Conservation (phyloP, 2,888 invertebrate species). For the Drosophila putrida region DNA sequence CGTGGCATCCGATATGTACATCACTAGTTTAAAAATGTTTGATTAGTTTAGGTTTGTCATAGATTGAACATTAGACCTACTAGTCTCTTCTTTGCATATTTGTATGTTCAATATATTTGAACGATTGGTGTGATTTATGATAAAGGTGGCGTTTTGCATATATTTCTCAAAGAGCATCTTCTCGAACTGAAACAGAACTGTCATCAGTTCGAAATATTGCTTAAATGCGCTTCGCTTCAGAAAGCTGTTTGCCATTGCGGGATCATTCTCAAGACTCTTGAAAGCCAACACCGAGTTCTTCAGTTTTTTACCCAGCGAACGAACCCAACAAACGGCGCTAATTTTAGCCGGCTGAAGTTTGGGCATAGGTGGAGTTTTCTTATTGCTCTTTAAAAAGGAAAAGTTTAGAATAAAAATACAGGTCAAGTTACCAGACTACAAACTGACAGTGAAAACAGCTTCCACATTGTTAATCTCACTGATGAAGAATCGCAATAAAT, state of each 20-base stretch:
- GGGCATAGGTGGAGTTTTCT: slow-evolving; percentile 86
- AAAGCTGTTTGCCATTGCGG: slow-evolving; percentile 88
- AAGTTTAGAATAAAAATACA: neutral
- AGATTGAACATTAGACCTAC: slow-evolving; percentile 54
- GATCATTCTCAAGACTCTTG: slow-evolving; percentile 87
- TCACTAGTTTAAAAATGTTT: slow-evolving; percentile 54
- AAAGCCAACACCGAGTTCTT: slow-evolving; percentile 93
- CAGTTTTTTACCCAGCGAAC: slow-evolving; percentile 91
- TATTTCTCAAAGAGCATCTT: slow-evolving; percentile 90
- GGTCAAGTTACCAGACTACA: neutral
- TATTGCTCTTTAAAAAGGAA: slow-evolving; percentile 22
- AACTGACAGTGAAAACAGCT: slow-evolving; percentile 89
- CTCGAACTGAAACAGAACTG: slow-evolving; percentile 91
- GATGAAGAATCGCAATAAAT: slow-evolving; percentile 93
- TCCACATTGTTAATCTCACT: slow-evolving; percentile 92
- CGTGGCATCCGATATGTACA: slow-evolving; percentile 69
- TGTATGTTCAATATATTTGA: slow-evolving; percentile 89
- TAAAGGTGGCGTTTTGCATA: slow-evolving; percentile 88
- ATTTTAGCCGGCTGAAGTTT: slow-evolving; percentile 92
- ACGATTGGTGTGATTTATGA: slow-evolving; percentile 89
- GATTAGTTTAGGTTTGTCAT: neutral
- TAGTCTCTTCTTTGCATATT: slow-evolving; percentile 81
- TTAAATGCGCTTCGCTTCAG: slow-evolving; percentile 91
- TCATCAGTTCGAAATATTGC: slow-evolving; percentile 92
- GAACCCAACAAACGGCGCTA: slow-evolving; percentile 94